Percentiles rank a stretch among this genome's conserved stretches.
phyloP scores from a whole-genome alignment of 2,797 vertebrate species.

The Centropyge bicolor region DNA sequence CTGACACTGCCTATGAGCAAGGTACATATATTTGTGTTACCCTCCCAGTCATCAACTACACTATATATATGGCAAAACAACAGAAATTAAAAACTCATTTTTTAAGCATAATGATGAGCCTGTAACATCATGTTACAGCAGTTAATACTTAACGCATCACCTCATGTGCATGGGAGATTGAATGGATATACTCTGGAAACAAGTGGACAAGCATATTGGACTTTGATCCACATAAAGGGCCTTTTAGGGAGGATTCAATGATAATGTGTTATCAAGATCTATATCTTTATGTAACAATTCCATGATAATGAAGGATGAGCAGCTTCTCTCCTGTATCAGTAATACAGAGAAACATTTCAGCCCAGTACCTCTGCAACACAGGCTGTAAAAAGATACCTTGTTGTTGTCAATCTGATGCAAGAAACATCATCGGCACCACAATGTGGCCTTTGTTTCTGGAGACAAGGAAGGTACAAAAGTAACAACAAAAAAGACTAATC shows the following conservation, averaged over 20 bases:
- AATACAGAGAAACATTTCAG: constrained; percentile 8
- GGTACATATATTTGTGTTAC: not conserved
- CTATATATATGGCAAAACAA: not conserved
- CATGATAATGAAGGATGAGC: not conserved
- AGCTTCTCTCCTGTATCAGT: not conserved
- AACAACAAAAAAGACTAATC: constrained; percentile 13
- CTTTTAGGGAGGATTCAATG: not conserved
- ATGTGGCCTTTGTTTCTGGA: constrained; percentile 60
- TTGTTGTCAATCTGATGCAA: constrained; percentile 30
- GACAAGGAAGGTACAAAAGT: constrained; percentile 43
- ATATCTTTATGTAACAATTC: not conserved
- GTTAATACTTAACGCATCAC: not conserved
- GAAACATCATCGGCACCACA: constrained; percentile 48
- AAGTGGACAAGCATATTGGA: not conserved
- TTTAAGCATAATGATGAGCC: no score
- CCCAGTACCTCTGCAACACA: not conserved
- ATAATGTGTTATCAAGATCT: not conserved
- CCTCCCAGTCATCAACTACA: not conserved
- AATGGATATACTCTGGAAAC: not conserved
- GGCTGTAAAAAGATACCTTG: constrained; percentile 32
- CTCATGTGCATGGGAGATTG: not conserved
- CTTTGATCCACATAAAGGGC: not conserved
- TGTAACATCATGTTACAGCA: not conserved
- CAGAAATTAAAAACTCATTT: not conserved
- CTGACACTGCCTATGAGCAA: not conserved